Percentiles rank a stretch among this genome's conserved stretches.
Evolutionary conservation across 2,797 vertebrate genomes (phyloP).

Genomic region (Anguilla anguilla): DNA sequence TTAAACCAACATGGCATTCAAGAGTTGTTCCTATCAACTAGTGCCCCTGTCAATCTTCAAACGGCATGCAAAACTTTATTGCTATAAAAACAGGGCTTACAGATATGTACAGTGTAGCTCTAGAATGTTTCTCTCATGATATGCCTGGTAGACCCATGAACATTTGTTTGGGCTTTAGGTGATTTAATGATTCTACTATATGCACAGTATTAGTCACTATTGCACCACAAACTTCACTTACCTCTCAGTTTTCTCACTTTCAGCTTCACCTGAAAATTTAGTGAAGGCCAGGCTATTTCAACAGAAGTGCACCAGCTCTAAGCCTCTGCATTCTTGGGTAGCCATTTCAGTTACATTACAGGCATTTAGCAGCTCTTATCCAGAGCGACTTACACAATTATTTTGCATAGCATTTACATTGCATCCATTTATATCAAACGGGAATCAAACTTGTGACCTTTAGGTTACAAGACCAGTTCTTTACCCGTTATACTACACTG

Average conservation of each 20-base stretch:
- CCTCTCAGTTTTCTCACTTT: background rate
- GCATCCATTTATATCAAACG: too few species aligned
- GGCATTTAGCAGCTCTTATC: too few species aligned
- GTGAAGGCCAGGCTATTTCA: background rate
- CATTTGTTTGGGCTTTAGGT: background rate
- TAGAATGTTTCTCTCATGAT: background rate
- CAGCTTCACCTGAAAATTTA: slow-evolving; percentile 7
- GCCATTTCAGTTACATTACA: background rate
- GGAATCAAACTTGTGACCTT: too few species aligned
- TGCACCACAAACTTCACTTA: background rate
- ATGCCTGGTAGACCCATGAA: background rate
- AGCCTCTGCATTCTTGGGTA: background rate
- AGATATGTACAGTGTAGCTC: background rate
- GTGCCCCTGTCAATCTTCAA: background rate
- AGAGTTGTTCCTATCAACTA: background rate
- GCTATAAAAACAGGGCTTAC: background rate
- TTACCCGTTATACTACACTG: too few species aligned
- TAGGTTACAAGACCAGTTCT: too few species aligned
- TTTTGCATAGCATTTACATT: too few species aligned
- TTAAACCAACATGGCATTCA: background rate
- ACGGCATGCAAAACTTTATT: slow-evolving; percentile 5
- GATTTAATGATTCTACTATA: background rate
- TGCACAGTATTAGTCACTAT: background rate
- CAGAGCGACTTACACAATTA: too few species aligned
- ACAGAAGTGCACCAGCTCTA: background rate